Conservation (phyloP, 2,113 vertebrate species). For the Dipodomys ordii region DNA sequence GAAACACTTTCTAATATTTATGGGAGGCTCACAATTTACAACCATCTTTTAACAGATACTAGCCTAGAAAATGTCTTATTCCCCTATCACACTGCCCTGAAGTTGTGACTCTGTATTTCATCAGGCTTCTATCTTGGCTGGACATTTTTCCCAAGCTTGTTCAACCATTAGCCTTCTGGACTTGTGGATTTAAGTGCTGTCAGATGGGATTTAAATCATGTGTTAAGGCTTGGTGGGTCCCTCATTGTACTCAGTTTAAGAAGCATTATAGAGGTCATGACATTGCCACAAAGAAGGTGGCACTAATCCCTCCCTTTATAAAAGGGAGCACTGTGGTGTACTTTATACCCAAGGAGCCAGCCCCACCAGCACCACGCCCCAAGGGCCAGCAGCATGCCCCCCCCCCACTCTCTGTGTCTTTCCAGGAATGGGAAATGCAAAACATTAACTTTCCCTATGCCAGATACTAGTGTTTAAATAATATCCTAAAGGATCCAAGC, state of each 20-base stretch:
- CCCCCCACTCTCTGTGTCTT: background rate
- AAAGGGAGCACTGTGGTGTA: conserved; percentile 39
- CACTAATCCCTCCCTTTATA: conserved; percentile 55
- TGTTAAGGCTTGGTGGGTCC: conserved; percentile 64
- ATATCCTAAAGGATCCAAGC: conserved; percentile 69
- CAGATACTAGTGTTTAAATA: conserved; percentile 72
- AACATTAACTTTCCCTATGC: conserved; percentile 68
- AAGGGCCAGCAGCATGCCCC: background rate
- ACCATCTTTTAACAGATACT: background rate
- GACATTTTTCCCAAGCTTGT: conserved; percentile 76
- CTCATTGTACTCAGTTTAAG: conserved; percentile 76
- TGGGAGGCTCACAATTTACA: background rate
- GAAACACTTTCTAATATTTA: background rate
- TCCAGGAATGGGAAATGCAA: conserved; percentile 15
- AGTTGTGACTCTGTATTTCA: background rate
- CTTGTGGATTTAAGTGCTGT: conserved; percentile 75
- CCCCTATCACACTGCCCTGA: background rate
- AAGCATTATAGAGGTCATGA: conserved; percentile 67
- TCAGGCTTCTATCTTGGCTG: background rate
- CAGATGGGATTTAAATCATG: conserved; percentile 75
- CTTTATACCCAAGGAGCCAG: background rate
- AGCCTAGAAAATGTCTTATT: conserved; percentile 8
- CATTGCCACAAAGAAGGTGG: conserved; percentile 68
- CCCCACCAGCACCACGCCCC: background rate
- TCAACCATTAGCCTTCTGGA: conserved; percentile 71